Percentiles rank a stretch among this genome's conserved stretches.
phyloP scores from a whole-genome alignment of 2,113 vertebrate genomes.

The Oncorhynchus kisutch region DNA sequence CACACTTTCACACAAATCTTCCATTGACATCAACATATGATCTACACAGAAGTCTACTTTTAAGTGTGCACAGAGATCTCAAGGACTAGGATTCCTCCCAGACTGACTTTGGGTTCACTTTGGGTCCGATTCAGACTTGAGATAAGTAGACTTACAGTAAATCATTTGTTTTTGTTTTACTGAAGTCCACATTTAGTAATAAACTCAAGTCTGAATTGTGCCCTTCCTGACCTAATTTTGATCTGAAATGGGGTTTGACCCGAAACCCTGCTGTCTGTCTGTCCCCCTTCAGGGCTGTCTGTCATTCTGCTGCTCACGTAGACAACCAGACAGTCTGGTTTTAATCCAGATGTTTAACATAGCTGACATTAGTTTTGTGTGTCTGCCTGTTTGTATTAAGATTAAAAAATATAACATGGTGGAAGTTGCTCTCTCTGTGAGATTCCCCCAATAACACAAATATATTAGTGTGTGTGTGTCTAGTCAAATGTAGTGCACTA shows the following conservation, averaged over 20 bases:
- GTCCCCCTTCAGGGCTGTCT: slow-evolving; percentile 35
- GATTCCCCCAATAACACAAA: neutral
- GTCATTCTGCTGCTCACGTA: slow-evolving; percentile 62
- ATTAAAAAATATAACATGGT: slow-evolving; percentile 11
- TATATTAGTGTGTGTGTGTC: neutral
- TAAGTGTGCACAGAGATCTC: neutral
- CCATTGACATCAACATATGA: too few species aligned
- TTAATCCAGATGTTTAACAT: slow-evolving; percentile 43
- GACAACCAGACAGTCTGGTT: slow-evolving; percentile 35
- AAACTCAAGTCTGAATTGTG: too few species aligned
- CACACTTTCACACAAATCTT: too few species aligned
- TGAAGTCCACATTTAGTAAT: too few species aligned
- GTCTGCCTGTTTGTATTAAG: slow-evolving; percentile 24
- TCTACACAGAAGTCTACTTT: neutral
- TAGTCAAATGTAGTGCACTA: too few species aligned
- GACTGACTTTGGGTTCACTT: neutral
- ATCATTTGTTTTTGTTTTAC: too few species aligned
- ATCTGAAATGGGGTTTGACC: slow-evolving; percentile 29
- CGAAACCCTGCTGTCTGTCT: slow-evolving; percentile 9
- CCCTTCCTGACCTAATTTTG: neutral
- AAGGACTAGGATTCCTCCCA: neutral
- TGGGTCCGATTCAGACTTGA: too few species aligned
- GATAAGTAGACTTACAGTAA: too few species aligned
- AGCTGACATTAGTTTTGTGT: slow-evolving; percentile 44
- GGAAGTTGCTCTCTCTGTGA: slow-evolving; percentile 3